phyloP scores from a whole-genome alignment of 2,888 invertebrate species.

The Pteria penguin region DNA sequence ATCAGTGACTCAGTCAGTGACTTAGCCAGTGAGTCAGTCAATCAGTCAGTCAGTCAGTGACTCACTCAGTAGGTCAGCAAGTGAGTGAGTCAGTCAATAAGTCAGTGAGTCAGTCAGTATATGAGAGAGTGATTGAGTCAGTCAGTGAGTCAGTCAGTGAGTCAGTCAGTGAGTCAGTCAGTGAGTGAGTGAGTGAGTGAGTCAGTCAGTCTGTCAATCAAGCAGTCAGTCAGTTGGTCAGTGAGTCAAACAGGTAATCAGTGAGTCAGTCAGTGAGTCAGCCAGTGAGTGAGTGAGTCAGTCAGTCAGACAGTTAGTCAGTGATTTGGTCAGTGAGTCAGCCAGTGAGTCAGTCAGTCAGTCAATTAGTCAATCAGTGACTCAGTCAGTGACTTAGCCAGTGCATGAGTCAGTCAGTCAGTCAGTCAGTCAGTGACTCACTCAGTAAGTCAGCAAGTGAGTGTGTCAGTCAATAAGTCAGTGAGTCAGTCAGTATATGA shows the following conservation, averaged over 20 bases:
- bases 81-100: slow-evolving; percentile 7
- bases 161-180: slow-evolving; percentile 19
- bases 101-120: slow-evolving; percentile 19
- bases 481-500: neutral
- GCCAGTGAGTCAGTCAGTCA: slow-evolving; percentile 25
- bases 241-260: slow-evolving; percentile 7
- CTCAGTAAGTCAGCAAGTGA: slow-evolving; percentile 36
- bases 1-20: slow-evolving; percentile 35
- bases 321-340: slow-evolving; percentile 17
- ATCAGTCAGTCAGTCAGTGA: neutral
- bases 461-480: slow-evolving; percentile 12
- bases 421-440: slow-evolving; percentile 39
- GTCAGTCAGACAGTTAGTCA: slow-evolving; percentile 5
- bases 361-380: slow-evolving; percentile 34
- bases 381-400: slow-evolving; percentile 39
- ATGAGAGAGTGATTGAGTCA: slow-evolving; percentile 4
- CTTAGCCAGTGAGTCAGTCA: slow-evolving; percentile 25
- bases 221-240: slow-evolving; percentile 12
- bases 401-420: slow-evolving; percentile 41
- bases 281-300: slow-evolving; percentile 11
- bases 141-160: slow-evolving; percentile 16
- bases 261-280: slow-evolving; percentile 21
- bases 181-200: slow-evolving; percentile 11
- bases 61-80: slow-evolving; percentile 1
- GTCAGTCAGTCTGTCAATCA: slow-evolving; percentile 1